phyloP scores from a whole-genome alignment of 64 coral and sea anemone species.

The Trachythela sp. region DNA sequence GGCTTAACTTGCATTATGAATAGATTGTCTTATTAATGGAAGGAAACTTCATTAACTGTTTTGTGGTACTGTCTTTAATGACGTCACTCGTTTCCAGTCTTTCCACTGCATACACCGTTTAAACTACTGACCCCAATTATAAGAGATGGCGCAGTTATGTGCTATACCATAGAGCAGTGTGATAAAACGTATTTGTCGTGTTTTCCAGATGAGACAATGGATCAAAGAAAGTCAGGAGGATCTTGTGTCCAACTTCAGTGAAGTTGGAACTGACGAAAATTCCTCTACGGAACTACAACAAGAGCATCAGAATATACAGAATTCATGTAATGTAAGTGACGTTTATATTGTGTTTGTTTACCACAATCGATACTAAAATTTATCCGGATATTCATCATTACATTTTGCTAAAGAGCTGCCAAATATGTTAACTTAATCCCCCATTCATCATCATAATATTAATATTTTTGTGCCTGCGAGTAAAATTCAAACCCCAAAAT shows the following conservation, averaged over 20 bases:
- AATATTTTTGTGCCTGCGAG: too few relatives aligned
- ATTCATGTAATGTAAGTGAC: constrained; percentile 69
- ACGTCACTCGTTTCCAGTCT: background rate
- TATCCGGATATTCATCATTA: too few relatives aligned
- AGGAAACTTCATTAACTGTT: too few relatives aligned
- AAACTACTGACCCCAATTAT: background rate
- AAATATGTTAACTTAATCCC: too few relatives aligned
- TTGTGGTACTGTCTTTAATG: too few relatives aligned
- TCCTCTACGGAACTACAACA: constrained; percentile 78
- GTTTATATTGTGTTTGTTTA: background rate
- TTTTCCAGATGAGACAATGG: constrained; percentile 87
- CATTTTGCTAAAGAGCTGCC: too few relatives aligned
- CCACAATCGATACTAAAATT: too few relatives aligned
- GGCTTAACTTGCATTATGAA: too few relatives aligned
- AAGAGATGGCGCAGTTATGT: background rate
- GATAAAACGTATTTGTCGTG: background rate
- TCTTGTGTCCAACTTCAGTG: constrained; percentile 87
- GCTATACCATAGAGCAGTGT: background rate
- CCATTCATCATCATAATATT: too few relatives aligned
- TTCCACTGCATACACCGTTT: background rate
- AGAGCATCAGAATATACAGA: constrained; percentile 87
- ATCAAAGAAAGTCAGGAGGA: constrained; percentile 89
- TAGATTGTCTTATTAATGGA: too few relatives aligned
- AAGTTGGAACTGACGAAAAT: constrained; percentile 80
- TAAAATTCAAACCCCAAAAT: too few relatives aligned